Evolutionary conservation across 1,140 invertebrate species (phyloP).

Genomic region (Pogonomyrmex barbatus): DNA sequence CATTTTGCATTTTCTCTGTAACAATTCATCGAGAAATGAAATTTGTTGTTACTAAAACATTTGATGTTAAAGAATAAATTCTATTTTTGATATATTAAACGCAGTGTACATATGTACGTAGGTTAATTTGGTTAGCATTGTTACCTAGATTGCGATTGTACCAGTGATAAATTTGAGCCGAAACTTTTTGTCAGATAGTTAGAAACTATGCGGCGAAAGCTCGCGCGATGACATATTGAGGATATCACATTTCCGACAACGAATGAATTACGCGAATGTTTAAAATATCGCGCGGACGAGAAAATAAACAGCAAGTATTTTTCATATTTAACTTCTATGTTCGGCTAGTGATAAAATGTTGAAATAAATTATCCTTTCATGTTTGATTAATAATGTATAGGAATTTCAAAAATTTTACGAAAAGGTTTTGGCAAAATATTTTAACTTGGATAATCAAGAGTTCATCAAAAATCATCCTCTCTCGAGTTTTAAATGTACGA

Average conservation of each 20-base stretch:
- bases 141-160: constrained; percentile 33
- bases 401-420: not conserved
- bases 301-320: constrained; percentile 44
- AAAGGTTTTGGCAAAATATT: constrained; percentile 21
- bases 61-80: not conserved
- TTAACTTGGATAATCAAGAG: constrained; percentile 31
- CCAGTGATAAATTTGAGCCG: constrained; percentile 1
- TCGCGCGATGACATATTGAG: constrained; percentile 9
- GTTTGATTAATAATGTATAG: constrained; percentile 35
- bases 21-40: not conserved
- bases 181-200: constrained; percentile 27
- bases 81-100: not conserved
- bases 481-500: not conserved
- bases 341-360: not conserved
- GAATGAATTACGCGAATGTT: constrained; percentile 41
- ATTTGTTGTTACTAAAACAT: constrained; percentile 12
- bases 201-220: constrained; percentile 24
- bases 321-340: constrained; percentile 36
- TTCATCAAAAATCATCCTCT: constrained; percentile 22
- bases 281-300: constrained; percentile 30
- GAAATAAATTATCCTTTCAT: constrained; percentile 25
- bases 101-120: not conserved
- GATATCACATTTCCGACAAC: constrained; percentile 33
- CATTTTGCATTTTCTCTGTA: not conserved
- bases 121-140: constrained; percentile 27